These are phyloP conservation scores for Danaus plexippus DNA, from an alignment of 1,140 invertebrate species.

Conservation along the genomic window DNA sequence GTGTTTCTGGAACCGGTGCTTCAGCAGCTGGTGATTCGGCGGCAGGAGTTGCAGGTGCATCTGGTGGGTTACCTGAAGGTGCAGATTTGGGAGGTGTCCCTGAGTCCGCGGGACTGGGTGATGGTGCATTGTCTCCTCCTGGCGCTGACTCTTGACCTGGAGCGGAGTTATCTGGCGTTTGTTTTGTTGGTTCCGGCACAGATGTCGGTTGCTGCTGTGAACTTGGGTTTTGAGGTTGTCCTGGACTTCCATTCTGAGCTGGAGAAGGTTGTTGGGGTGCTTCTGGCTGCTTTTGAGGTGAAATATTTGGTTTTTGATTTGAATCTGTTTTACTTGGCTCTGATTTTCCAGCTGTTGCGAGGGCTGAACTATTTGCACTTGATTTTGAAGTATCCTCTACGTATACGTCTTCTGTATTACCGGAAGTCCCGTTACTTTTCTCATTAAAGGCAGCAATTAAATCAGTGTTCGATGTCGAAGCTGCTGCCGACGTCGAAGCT, in stretches of 20 bases:
- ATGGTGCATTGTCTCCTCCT: too few species aligned
- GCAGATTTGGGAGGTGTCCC: too few species aligned
- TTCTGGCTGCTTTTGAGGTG: neutral
- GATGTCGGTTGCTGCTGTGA: too few species aligned
- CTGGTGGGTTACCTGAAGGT: too few species aligned
- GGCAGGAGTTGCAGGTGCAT: too few species aligned
- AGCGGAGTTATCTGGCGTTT: neutral
- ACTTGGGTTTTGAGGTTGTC: constrained; percentile 2
- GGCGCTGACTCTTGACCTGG: neutral
- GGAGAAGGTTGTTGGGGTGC: neutral
- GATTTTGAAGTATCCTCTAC: constrained; percentile 22
- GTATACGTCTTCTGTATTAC: constrained; percentile 21
- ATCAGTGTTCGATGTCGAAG: constrained; percentile 20
- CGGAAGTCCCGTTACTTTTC: constrained; percentile 4
- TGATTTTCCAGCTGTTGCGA: constrained; percentile 1
- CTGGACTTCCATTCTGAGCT: neutral
- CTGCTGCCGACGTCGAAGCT: constrained; percentile 13
- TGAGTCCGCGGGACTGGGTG: too few species aligned
- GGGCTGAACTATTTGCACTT: constrained; percentile 10
- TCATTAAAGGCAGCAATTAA: constrained; percentile 22
- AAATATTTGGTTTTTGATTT: constrained; percentile 8
- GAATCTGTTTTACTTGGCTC: neutral
- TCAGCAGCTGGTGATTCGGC: neutral
- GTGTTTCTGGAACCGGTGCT: neutral
- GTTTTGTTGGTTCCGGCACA: too few species aligned